Percentiles rank a stretch among this genome's conserved stretches.
These are phyloP conservation scores for Melanocharis versteri DNA, from an alignment of 2,113 vertebrate species.

Conservation along the genomic window DNA sequence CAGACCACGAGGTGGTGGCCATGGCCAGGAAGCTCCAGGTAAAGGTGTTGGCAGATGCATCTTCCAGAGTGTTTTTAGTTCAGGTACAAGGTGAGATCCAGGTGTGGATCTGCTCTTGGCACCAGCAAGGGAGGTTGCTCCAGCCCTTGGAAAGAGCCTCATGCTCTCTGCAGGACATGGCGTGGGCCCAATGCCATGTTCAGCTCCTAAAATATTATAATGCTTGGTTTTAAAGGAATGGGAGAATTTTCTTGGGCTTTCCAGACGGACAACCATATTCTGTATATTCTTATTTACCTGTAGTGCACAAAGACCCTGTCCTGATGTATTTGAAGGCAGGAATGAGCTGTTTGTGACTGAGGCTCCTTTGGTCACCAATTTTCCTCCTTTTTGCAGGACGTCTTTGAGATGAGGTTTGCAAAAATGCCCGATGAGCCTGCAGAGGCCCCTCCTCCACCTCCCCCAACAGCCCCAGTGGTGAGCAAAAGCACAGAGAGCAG, in stretches of 20 bases:
- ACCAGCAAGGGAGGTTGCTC: background rate
- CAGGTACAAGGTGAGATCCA: background rate
- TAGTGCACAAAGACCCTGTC: background rate
- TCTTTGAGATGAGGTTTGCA: slow-evolving; percentile 95
- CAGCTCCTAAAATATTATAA: background rate
- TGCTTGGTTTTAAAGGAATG: background rate
- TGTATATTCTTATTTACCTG: background rate
- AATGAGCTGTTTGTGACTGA: background rate
- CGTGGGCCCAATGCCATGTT: fast-evolving
- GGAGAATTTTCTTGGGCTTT: background rate
- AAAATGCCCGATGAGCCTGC: slow-evolving; percentile 89
- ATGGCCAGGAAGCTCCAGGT: slow-evolving; percentile 95
- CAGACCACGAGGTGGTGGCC: slow-evolving; percentile 87
- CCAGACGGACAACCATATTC: background rate
- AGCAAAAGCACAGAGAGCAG: slow-evolving; percentile 87
- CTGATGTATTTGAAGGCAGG: background rate
- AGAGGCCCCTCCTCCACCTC: slow-evolving; percentile 63
- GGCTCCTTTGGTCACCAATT: background rate
- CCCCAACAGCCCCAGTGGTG: slow-evolving; percentile 56
- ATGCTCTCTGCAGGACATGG: background rate
- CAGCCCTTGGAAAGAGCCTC: background rate
- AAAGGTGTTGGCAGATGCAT: background rate
- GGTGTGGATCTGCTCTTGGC: background rate
- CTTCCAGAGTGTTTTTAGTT: background rate
- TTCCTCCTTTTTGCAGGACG: slow-evolving; percentile 69